Evolutionary conservation across 2,113 vertebrate genomes (phyloP).

Genomic region (Hemibagrus wyckioides): DNA sequence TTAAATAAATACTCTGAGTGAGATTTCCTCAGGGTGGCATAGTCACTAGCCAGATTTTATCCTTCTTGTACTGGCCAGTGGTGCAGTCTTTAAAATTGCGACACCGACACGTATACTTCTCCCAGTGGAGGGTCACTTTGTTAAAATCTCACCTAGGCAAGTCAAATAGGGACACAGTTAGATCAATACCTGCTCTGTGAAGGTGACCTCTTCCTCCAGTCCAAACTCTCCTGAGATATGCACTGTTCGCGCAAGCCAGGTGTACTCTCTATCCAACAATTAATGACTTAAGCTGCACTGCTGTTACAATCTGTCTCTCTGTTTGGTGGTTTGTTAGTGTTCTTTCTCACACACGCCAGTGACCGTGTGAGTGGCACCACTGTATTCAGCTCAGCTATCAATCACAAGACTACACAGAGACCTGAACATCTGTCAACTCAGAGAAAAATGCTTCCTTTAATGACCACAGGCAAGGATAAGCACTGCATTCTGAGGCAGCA

Average conservation of each 20-base stretch:
- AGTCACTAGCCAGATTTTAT: conserved; percentile 2
- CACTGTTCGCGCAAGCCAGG: conserved; percentile 36
- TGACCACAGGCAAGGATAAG: conserved; percentile 27
- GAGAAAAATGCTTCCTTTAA: conserved; percentile 14
- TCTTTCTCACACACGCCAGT: conserved; percentile 22
- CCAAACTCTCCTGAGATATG: conserved; percentile 41
- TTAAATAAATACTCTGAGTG: background rate
- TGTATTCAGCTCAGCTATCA: conserved; percentile 41
- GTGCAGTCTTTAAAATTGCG: background rate
- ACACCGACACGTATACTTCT: conserved; percentile 15
- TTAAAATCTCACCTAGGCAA: conserved; percentile 12
- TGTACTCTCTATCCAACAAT: conserved; percentile 26
- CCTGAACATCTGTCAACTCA: conserved; percentile 33
- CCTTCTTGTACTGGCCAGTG: background rate
- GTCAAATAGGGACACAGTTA: conserved; percentile 24
- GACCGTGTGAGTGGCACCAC: conserved; percentile 35
- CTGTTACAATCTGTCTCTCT: conserved; percentile 35
- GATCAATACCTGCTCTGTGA: conserved; percentile 48
- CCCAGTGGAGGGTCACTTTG: conserved; percentile 41
- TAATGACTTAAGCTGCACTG: conserved; percentile 47
- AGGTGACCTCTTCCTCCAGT: conserved; percentile 45
- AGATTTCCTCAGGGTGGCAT: background rate
- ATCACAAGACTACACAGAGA: conserved; percentile 36
- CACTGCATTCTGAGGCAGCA: background rate
- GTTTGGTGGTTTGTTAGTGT: conserved; percentile 46